Evolutionary conservation across 2,888 invertebrate genomes (phyloP), one percentile per base, ranked within the genome.

Genomic region (Ophion costatus): DNA sequence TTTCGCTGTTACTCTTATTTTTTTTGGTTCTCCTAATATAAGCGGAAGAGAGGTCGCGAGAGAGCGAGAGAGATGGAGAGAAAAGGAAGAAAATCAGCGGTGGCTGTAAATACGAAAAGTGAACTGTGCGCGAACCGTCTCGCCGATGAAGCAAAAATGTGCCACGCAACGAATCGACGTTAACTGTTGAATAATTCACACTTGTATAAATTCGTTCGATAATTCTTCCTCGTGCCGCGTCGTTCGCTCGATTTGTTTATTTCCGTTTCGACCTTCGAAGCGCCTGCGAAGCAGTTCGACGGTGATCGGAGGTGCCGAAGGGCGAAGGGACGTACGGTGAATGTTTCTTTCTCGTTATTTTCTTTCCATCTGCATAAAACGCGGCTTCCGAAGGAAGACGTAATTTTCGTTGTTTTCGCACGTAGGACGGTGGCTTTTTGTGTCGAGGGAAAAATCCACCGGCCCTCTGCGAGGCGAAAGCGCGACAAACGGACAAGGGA

Each of bases 91-190:
- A 51, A 51, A 14, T 45, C 38, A 38, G 38, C 38, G 38, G 38
- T 0, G 38, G 7, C 38, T 38, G 38, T 38, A 38, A 7, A 7
- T 38, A 38, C 38, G 38, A 1, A 9, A 17, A 51, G 38, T 7
- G 38, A 51, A 14, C 14, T 5, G 51, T 51, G 51, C 5, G 14
- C 51, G 51, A 51, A 51, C 51, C 3, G 45, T 67, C 56, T 17
- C 45, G 71, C 76, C 71, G 33, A 61, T 63, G 11, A 11, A 67
- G 42, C 57, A 74, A 78, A 66, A 90, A 89, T 89, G 89, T 91
- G 91, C 90, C 90, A 91, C 90, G 89, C 89, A 91, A 88, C 88
- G 89, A 88, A 90, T 87, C 83, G 82, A 88, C 90, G 89, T 92
- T 92, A 91, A 90, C 89, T 91, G 91, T 91, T 90, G 87, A 87